Base-by-base conservation (phyloP, 2,797 vertebrate species). In the Pipistrellus nathusii region DNA sequence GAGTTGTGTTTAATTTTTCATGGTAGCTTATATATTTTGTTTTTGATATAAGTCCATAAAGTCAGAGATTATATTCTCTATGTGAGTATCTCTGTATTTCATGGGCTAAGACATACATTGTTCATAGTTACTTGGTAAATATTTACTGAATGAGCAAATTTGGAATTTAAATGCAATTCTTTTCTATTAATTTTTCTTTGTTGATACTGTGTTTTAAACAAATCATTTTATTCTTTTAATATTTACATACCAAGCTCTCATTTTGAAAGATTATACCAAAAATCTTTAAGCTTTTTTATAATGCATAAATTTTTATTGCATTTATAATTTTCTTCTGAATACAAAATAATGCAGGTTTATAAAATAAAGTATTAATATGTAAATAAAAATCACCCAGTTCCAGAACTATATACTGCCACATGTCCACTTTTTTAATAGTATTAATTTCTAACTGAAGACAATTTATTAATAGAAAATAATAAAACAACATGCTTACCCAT, bases 101-200 rank as follows among this genome's bases (percentile, higher is more conserved):
- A 15, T 17, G 66, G 46, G 17, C 68, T 83, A 72, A 48, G 32
- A 25, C 21, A 94, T 53, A 9, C 23, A 77, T 68, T 0, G 68
- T 12, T 78, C 44, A 57, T 77, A 38, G 23, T 88, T 17, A 30
- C 9, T 84, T 75, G 12, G n/a, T 69, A 89, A 66, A 64, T 25
- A 0, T 76, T 59, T 68, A 71, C 18, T 64, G 78, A 92, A 46
- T 92, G 41, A 85, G 55, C 5, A 59, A 44, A 78, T 15, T 94
- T 88, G 25, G 18, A 41, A 86, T 95, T 85, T 84, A 68, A 81
- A 85, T 88, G n/a, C 48, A 75, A 32, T 92, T 15, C 30, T 87
- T 38, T 7, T 88, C 38, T 6, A 53, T 53, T 68, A 85, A 27
- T 13, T 72, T 96, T 95, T 2, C 8, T 71, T 46, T 35, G 6